Conservation (phyloP, 2,113 vertebrate species). For the Tichodroma muraria region DNA sequence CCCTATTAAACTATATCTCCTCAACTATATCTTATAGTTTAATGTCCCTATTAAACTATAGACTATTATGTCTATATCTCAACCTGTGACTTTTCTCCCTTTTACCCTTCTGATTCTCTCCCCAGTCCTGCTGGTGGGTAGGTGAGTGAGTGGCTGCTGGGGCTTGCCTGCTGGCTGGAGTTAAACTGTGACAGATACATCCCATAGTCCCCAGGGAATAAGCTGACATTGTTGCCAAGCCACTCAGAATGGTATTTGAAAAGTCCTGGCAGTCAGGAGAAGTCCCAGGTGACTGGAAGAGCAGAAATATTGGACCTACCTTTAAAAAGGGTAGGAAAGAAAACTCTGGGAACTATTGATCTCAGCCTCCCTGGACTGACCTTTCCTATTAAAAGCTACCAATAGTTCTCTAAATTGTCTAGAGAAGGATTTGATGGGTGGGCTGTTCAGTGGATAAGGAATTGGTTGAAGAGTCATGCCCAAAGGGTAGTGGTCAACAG, state of each 20-base stretch:
- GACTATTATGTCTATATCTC: neutral
- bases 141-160: accelerated
- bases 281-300: neutral
- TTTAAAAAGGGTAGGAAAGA: neutral
- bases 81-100: neutral
- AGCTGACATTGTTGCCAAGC: neutral
- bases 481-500: neutral
- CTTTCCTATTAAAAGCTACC: neutral
- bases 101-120: neutral
- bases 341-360: neutral
- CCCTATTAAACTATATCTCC: no score
- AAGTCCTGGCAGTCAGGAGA: neutral
- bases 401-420: neutral
- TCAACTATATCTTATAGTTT: no score
- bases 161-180: neutral
- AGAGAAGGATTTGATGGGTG: neutral
- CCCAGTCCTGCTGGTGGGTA: neutral
- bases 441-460: neutral
- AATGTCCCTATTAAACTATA: neutral
- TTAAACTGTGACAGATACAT: neutral
- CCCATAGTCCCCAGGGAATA: neutral
- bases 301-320: neutral
- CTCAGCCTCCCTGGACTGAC: neutral
- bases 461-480: neutral
- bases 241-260: neutral